Base-by-base conservation (phyloP, 2,888 invertebrate genomes). In the Eudemis profundana region DNA sequence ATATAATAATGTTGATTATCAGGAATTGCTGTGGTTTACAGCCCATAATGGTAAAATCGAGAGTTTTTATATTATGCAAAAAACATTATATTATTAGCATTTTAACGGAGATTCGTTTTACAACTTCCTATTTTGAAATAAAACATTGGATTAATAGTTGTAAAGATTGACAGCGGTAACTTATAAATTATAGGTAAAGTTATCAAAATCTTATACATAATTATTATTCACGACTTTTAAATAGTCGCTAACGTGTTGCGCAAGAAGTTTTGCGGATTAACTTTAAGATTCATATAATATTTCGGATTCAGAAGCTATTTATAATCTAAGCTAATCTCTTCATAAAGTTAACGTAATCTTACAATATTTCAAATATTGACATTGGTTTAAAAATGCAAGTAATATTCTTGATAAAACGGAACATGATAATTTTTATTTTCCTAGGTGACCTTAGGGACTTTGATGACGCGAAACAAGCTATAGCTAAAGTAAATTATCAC, bases 361-460 rank as follows among this genome's bases (percentile, higher is more conserved):
- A 14, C 12, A 10, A n/a, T 40, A 7, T 23, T 23, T 38, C 10
- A 38, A 51, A 40, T 53, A 53, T 38, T 40, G 53, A 53, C 12
- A 40, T 53, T 29, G n/a, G 17, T 19, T 51, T 51, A 17, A 7
- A 10, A 33, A 8, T 7, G 3, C 33, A 10, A 1, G 10, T 33
- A 33, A 33, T 8, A 10, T 8, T 33, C 2, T 33, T 33, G 27
- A 27, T 27, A 7, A 10, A 33, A 33, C 33, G 8, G 8, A 10
- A 2, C 8, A 10, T 10, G 33, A 33, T 33, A 8, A 33, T 23
- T 23, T 23, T 23, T 23, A 23, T 23, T 23, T n/a, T n/a, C n/a
- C n/a, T 23, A 33, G 0, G 33, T 33, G 7, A 29, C n/a, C n/a
- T n/a, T n/a, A n/a, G n/a, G n/a, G n/a, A n/a, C n/a, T n/a, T n/a